Evolutionary conservation across 2,797 vertebrate species (phyloP).

Genomic region (Valencia hispanica): DNA sequence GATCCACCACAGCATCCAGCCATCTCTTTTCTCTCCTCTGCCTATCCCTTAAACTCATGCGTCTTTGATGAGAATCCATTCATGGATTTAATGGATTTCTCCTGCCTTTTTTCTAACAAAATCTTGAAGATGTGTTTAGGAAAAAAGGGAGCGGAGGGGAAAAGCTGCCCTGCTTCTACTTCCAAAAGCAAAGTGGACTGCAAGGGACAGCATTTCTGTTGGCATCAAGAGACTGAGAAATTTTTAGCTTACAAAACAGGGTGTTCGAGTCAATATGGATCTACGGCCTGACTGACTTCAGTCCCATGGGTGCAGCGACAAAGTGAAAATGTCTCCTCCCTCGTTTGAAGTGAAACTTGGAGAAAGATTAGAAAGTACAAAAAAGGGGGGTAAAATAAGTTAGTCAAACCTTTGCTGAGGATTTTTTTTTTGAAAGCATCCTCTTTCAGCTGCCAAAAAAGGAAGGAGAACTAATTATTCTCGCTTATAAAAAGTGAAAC

Average conservation of each 20-base stretch:
- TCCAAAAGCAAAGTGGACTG: constrained; percentile 75
- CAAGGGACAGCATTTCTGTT: constrained; percentile 79
- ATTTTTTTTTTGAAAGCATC: constrained; percentile 45
- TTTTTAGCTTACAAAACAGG: constrained; percentile 77
- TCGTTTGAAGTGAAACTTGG: constrained; percentile 65
- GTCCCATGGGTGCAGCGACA: constrained; percentile 54
- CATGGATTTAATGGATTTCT: constrained; percentile 87
- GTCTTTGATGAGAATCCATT: constrained; percentile 85
- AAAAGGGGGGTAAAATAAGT: constrained; percentile 17
- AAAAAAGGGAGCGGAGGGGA: constrained; percentile 32
- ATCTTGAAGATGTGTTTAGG: constrained; percentile 76
- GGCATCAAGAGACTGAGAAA: constrained; percentile 78
- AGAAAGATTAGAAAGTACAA: constrained; percentile 69
- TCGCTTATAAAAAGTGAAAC: constrained; percentile 56
- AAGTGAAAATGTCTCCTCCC: constrained; percentile 54
- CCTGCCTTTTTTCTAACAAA: constrained; percentile 68
- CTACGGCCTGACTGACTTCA: constrained; percentile 71
- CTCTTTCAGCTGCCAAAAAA: constrained; percentile 60
- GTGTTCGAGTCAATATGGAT: constrained; percentile 76
- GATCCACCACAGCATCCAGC: constrained; percentile 37
- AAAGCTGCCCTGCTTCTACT: constrained; percentile 58
- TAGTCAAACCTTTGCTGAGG: constrained; percentile 46
- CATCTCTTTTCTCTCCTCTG: constrained; percentile 42
- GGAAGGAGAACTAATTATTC: constrained; percentile 56
- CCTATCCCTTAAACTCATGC: constrained; percentile 68